Evolutionary conservation across 1,140 invertebrate species (phyloP).

Genomic region (Calosoma granatense): DNA sequence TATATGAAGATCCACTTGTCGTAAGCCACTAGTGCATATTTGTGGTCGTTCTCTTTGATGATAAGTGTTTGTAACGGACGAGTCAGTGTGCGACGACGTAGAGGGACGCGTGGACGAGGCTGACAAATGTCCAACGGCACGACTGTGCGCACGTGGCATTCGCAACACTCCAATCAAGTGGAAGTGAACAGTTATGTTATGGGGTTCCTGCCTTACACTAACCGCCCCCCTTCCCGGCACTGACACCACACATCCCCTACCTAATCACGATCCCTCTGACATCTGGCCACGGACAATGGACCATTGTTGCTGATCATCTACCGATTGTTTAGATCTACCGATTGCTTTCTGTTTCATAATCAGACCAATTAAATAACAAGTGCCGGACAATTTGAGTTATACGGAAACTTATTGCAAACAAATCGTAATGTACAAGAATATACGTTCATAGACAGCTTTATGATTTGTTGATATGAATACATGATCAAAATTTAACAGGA

Average conservation of each 20-base stretch:
- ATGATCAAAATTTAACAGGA: too few species aligned
- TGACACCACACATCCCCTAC: neutral
- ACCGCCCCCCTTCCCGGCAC: neutral
- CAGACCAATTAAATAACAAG: neutral
- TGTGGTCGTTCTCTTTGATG: too few species aligned
- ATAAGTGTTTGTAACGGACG: too few species aligned
- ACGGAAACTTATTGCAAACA: neutral
- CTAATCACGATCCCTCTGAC: neutral
- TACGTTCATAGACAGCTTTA: neutral
- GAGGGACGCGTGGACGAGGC: too few species aligned
- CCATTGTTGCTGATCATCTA: constrained; percentile 2
- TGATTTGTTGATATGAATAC: too few species aligned
- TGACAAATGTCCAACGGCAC: neutral
- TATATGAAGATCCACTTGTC: too few species aligned
- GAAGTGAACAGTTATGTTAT: constrained; percentile 8
- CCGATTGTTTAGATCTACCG: neutral
- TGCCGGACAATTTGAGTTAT: neutral
- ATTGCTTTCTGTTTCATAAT: neutral
- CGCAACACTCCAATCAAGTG: constrained; percentile 4
- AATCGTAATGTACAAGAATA: neutral
- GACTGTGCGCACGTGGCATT: neutral
- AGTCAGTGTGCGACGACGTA: too few species aligned
- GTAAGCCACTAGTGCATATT: too few species aligned
- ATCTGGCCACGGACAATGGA: neutral
- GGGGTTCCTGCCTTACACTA: neutral